Conservation (phyloP, 2,113 vertebrate species). For the Cephalopterus ornatus region DNA sequence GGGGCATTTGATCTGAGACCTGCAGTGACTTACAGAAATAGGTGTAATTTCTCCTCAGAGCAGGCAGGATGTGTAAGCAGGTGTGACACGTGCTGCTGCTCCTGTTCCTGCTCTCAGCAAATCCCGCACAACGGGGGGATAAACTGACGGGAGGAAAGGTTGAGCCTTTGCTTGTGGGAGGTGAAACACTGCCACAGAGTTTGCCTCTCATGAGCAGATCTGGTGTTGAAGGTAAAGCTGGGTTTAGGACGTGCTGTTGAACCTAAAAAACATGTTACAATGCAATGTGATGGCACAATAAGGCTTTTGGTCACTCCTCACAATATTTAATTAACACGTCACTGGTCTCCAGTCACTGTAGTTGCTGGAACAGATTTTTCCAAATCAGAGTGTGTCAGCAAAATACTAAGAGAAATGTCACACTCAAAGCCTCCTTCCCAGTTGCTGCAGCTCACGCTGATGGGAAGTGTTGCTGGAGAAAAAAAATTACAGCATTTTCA, state of each 20-base stretch:
- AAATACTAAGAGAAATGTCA: neutral
- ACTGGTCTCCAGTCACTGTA: neutral
- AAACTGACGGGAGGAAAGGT: neutral
- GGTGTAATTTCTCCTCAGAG: neutral
- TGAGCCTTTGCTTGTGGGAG: neutral
- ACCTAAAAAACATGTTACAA: neutral
- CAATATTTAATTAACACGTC: neutral
- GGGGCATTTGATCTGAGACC: neutral
- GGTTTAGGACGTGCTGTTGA: neutral
- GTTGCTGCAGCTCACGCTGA: neutral
- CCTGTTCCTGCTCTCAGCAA: neutral
- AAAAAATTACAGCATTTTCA: neutral
- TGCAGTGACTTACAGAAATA: neutral
- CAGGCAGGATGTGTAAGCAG: rapidly evolving
- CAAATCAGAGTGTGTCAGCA: neutral
- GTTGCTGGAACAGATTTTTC: neutral
- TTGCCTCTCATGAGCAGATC: no score
- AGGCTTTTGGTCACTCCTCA: neutral
- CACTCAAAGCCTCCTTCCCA: neutral
- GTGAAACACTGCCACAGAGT: neutral
- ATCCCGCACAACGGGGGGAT: rapidly evolving
- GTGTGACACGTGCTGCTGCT: neutral
- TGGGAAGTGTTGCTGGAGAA: neutral
- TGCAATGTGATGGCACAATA: rapidly evolving
- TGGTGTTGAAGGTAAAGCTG: neutral